These are phyloP conservation scores for Trichechus manatus DNA, from an alignment of 2,113 vertebrate genomes.

Conservation along the genomic window DNA sequence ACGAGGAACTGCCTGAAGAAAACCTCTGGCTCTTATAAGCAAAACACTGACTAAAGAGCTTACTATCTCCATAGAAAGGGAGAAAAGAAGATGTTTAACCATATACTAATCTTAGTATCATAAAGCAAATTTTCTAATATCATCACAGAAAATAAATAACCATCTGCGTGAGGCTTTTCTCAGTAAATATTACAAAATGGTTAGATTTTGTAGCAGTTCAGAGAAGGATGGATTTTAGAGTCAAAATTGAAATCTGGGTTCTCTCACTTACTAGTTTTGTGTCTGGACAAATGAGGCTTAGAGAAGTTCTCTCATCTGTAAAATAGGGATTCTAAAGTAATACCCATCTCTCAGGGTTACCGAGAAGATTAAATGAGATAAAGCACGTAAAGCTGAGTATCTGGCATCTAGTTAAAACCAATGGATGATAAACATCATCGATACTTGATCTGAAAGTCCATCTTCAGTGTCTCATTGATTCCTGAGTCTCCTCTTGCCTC, in stretches of 20 bases:
- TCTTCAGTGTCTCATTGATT: background rate
- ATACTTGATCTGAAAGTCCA: background rate
- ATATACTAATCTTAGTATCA: background rate
- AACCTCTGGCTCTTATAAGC: background rate
- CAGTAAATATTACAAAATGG: background rate
- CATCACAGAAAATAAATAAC: background rate
- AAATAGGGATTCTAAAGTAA: conserved; percentile 23
- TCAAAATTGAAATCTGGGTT: conserved; percentile 35
- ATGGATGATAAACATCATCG: background rate
- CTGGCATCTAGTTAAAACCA: background rate
- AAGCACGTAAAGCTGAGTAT: background rate
- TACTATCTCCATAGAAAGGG: background rate
- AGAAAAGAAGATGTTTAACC: background rate
- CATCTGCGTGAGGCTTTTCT: background rate
- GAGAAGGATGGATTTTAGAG: background rate
- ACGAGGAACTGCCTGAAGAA: background rate
- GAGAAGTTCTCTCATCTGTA: background rate
- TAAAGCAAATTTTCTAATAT: background rate
- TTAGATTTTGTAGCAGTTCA: conserved; percentile 45
- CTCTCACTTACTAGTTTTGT: background rate
- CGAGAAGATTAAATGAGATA: conserved; percentile 11
- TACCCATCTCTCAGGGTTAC: background rate
- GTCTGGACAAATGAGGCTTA: conserved; percentile 9
- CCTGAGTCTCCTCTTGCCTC: background rate
- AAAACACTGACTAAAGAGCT: background rate